Evolutionary conservation across 2,888 invertebrate species (phyloP).

Genomic region (Watsonalla cultraria): DNA sequence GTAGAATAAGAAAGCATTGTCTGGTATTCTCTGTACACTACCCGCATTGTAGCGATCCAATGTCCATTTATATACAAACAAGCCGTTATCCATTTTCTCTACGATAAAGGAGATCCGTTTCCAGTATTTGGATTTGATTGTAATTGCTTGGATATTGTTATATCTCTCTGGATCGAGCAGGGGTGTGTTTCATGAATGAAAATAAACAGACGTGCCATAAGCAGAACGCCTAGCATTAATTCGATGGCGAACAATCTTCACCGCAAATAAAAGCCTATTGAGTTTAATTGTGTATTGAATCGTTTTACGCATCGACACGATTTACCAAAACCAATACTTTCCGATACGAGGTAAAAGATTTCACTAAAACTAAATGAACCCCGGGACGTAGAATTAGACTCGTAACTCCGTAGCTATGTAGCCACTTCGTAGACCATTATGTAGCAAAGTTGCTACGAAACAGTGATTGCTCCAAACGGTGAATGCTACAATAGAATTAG

Average conservation of each 20-base stretch:
- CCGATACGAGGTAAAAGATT: too few species aligned
- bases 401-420: background rate
- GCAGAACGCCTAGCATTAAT: conserved; percentile 38
- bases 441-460: background rate
- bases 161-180: conserved; percentile 22
- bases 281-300: conserved; percentile 16
- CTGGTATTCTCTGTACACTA: too few species aligned
- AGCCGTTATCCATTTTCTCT: conserved; percentile 12
- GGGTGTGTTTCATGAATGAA: conserved; percentile 19
- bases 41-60: too few species aligned
- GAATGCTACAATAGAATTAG: background rate
- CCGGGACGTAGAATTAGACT: background rate
- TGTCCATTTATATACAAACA: too few species aligned
- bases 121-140: conserved; percentile 29
- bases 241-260: conserved; percentile 38
- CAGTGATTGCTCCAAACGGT: background rate
- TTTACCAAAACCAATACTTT: too few species aligned
- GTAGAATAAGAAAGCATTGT: too few species aligned
- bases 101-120: conserved; percentile 19
- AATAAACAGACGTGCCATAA: conserved; percentile 40
- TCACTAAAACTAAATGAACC: background rate
- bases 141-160: conserved; percentile 12
- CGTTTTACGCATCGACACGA: background rate
- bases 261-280: conserved; percentile 31
- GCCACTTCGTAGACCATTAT: background rate